A percentile compares a stretch with the other conserved stretches of the same genome.
Evolutionary conservation across 1,140 invertebrate species (phyloP).

Genomic region (Brachionus angularis): DNA sequence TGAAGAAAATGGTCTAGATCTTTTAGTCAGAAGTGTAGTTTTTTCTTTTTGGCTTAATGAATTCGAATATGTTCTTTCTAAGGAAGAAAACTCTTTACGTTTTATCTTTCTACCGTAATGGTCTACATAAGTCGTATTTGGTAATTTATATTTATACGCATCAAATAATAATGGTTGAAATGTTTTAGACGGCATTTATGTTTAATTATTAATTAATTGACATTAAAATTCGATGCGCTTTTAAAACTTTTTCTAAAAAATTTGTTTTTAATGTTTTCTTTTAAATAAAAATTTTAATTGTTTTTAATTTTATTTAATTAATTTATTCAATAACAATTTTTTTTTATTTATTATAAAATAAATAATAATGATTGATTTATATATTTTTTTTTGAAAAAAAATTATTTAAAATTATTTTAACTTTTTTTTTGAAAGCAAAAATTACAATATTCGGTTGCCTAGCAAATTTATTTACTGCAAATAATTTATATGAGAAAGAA

Average conservation of each 20-base stretch:
- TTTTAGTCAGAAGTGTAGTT: slow-evolving; percentile 5
- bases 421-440: too few species aligned
- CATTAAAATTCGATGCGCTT: too few species aligned
- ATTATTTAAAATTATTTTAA: too few species aligned
- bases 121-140: slow-evolving; percentile 34
- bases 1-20: slow-evolving; percentile 24
- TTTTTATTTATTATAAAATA: too few species aligned
- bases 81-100: slow-evolving; percentile 20
- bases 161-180: slow-evolving; percentile 41
- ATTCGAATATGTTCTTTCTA: neutral
- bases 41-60: neutral
- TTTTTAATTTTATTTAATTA: neutral
- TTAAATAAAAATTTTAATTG: neutral
- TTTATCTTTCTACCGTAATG: slow-evolving; percentile 36
- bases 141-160: neutral
- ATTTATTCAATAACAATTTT: neutral
- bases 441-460: too few species aligned
- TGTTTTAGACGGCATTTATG: slow-evolving; percentile 40
- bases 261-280: neutral
- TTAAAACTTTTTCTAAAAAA: too few species aligned
- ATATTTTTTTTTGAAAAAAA: too few species aligned
- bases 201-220: too few species aligned
- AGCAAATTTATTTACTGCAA: too few species aligned
- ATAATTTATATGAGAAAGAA: too few species aligned
- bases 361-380: too few species aligned